Conservation (phyloP, 2,113 vertebrate genomes). For the Lanius ludovicianus region DNA sequence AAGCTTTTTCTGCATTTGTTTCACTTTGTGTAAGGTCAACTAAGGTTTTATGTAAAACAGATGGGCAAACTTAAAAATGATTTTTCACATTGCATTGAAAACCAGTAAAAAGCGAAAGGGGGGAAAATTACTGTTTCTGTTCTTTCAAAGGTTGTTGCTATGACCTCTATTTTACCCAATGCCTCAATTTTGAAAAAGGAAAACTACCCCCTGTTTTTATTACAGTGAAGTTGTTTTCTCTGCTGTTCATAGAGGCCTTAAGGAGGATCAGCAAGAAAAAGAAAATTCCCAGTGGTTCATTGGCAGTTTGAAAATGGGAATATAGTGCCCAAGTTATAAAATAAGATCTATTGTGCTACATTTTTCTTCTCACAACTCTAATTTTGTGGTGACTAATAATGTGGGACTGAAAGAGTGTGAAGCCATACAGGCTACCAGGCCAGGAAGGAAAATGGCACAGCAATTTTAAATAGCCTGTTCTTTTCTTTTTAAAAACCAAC, state of each 20-base stretch:
- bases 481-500: not conserved
- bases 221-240: slow-evolving; percentile 23
- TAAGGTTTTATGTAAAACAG: slow-evolving; percentile 64
- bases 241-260: slow-evolving; percentile 1
- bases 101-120: slow-evolving; percentile 21
- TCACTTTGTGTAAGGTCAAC: slow-evolving; percentile 56
- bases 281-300: slow-evolving; percentile 24
- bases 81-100: slow-evolving; percentile 46
- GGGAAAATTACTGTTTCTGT: not conserved
- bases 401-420: not conserved
- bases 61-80: slow-evolving; percentile 57
- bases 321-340: slow-evolving; percentile 10
- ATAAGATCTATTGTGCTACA: slow-evolving; percentile 1
- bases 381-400: slow-evolving; percentile 40
- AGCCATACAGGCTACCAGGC: slow-evolving; percentile 25
- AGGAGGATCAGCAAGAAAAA: slow-evolving; percentile 1
- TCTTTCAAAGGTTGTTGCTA: slow-evolving; percentile 20
- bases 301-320: slow-evolving; percentile 33
- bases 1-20: slow-evolving; percentile 56
- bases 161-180: slow-evolving; percentile 52
- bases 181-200: slow-evolving; percentile 8
- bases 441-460: slow-evolving; percentile 12
- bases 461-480: slow-evolving; percentile 12
- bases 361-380: slow-evolving; percentile 39
- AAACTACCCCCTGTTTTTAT: slow-evolving; percentile 5